phyloP scores from a whole-genome alignment of 2,797 vertebrate genomes.

The Propithecus perrieri region DNA sequence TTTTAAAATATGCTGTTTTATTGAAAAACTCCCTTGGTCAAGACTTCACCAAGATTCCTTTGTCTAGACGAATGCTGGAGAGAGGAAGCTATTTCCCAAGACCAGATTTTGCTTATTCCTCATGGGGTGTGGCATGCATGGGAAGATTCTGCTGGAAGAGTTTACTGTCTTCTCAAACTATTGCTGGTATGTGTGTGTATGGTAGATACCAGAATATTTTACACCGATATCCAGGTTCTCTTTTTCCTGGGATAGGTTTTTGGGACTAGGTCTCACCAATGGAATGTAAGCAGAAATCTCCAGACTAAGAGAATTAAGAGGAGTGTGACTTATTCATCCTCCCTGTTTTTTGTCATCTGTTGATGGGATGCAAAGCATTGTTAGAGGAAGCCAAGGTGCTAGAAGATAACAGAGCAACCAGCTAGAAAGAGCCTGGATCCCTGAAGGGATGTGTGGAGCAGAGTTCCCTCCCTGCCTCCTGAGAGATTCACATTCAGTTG shows the following conservation, averaged over 20 bases:
- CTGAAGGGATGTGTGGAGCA: background rate
- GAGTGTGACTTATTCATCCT: background rate
- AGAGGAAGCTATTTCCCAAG: background rate
- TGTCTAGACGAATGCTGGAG: background rate
- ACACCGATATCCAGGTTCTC: background rate
- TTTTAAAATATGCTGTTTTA: background rate
- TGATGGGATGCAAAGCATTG: background rate
- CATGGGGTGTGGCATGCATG: no score
- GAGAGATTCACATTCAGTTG: accelerated
- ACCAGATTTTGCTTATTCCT: background rate
- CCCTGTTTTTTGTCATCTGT: background rate
- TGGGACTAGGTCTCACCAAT: background rate
- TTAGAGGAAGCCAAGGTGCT: background rate
- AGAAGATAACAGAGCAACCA: background rate
- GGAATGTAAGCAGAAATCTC: background rate
- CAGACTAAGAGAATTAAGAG: background rate
- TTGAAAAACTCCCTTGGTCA: background rate
- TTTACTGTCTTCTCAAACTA: background rate
- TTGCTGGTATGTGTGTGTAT: background rate
- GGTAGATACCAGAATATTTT: background rate
- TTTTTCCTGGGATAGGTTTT: background rate
- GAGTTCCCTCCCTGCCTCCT: background rate
- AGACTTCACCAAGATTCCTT: background rate
- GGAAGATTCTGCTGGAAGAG: background rate
- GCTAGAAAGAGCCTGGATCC: background rate